Evolutionary conservation across 64 coral and sea anemone genomes (phyloP), one percentile per base, ranked within the genome.

Genomic region (Pachyseris speciosa): DNA sequence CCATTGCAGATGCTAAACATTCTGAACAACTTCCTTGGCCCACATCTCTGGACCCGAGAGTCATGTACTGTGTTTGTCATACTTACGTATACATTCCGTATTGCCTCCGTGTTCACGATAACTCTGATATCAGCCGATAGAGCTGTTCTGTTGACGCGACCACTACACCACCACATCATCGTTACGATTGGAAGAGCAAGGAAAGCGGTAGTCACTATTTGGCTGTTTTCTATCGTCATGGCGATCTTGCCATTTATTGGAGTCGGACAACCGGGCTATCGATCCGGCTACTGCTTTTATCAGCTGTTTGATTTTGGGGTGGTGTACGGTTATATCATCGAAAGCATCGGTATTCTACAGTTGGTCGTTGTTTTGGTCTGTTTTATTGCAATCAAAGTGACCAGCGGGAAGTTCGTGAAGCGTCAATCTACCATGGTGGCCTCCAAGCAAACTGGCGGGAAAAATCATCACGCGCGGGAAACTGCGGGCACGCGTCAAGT

Each of bases 81-180:
- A 65, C 37, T 94, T 67, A 98, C 95, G 17, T 98, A 94, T 42
- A 85, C 95, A 32, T 67, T 98, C 32, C 95, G 95, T 43, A 94
- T 98, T 75, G 86, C 92, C 13, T 98, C 95, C 4, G 95, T 98
- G 83, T 98, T 72, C 85, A 98, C 95, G 39, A 98, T 98, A 68
- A 98, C 95, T 38, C 71, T 94, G 37, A 98, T 98, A 86, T 90
- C 95, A 43, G 70, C 64, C 39, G 95, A 98, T 25, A 64, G 95
- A 67, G 86, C 91, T 27, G 34, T 98, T 38, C 90, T 98, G 83
- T 30, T 98, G 41, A 88, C 95, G 9, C 59, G 86, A 37, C 95
- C 95, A 6, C 47, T 98, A n/a, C 85, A 83, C 17, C 95, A 94
- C 34, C 72, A 92, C 38, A 91, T 86, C 40, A 80, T 86, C 27